A percentile compares a stretch with the other conserved stretches of the same genome.
These are phyloP conservation scores for Drosophila auraria DNA, from an alignment of 1,140 invertebrate genomes.

Conservation along the genomic window DNA sequence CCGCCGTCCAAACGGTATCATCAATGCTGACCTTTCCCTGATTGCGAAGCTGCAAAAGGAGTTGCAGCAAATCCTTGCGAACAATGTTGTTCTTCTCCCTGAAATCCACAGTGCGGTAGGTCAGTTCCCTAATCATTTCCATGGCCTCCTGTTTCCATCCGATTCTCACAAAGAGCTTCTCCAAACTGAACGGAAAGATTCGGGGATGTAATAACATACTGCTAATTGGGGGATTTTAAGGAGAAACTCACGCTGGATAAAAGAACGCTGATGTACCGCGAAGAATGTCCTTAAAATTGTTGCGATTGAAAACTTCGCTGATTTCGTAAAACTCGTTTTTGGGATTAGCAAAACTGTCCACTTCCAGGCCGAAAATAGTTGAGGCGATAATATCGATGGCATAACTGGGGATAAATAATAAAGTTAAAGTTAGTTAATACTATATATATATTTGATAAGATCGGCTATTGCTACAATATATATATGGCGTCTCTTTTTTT, in stretches of 20 bases:
- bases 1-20: slow-evolving; percentile 62
- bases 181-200: slow-evolving; percentile 26
- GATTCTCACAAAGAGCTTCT: slow-evolving; percentile 50
- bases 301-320: slow-evolving; percentile 29
- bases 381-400: slow-evolving; percentile 85
- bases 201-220: no score
- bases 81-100: slow-evolving; percentile 85
- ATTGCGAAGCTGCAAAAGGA: slow-evolving; percentile 86
- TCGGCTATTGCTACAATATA: not conserved
- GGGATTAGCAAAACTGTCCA: slow-evolving; percentile 80
- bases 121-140: slow-evolving; percentile 70
- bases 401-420: slow-evolving; percentile 29
- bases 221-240: not conserved
- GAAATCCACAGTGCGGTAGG: slow-evolving; percentile 86
- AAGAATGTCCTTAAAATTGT: slow-evolving; percentile 28
- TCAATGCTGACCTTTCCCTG: slow-evolving; percentile 78
- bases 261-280: slow-evolving; percentile 53
- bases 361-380: slow-evolving; percentile 84
- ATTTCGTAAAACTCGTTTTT: slow-evolving; percentile 68
- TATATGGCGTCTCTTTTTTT: no score
- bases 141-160: slow-evolving; percentile 43
- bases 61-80: slow-evolving; percentile 86
- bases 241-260: slow-evolving; percentile 63
- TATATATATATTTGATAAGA: not conserved
- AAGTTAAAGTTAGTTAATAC: not conserved